These are phyloP conservation scores for Sarcoramphus papa DNA, from an alignment of 2,797 vertebrate genomes.

Conservation along the genomic window DNA sequence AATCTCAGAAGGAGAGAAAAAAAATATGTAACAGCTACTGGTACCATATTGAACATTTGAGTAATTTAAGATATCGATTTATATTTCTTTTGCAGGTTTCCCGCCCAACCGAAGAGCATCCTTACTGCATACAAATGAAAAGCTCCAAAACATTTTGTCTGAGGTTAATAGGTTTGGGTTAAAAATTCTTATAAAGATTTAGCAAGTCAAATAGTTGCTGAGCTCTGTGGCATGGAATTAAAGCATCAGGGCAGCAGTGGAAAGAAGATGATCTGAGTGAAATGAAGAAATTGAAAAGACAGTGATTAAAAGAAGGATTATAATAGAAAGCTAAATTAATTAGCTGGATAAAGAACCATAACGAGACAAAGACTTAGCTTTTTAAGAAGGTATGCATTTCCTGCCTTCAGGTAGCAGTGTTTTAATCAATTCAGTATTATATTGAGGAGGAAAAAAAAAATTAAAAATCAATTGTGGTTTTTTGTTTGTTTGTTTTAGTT, in stretches of 20 bases:
- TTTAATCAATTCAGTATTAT: not conserved
- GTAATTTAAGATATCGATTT: conserved; percentile 47
- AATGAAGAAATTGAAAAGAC: not conserved
- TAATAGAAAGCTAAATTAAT: not conserved
- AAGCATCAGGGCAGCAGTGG: not conserved
- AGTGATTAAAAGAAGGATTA: conserved; percentile 17
- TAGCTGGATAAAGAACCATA: not conserved
- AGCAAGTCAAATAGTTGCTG: conserved; percentile 14
- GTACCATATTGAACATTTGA: conserved; percentile 32
- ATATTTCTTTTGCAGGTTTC: not conserved
- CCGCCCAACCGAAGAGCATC: not conserved
- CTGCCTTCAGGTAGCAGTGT: not conserved
- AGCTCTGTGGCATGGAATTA: not conserved
- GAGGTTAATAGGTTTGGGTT: conserved; percentile 25
- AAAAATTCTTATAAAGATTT: not conserved
- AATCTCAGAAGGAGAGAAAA: conserved; percentile 24
- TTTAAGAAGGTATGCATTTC: not conserved
- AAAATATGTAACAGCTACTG: conserved; percentile 36
- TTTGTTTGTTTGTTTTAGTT: not conserved
- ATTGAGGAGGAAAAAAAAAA: not conserved
- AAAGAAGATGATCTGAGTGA: not conserved
- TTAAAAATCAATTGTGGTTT: accelerated
- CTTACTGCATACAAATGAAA: not conserved
- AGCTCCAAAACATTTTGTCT: not conserved
- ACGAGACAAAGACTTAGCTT: not conserved